Conservation (phyloP, 2,797 vertebrate species). For the Halcyon badia region DNA sequence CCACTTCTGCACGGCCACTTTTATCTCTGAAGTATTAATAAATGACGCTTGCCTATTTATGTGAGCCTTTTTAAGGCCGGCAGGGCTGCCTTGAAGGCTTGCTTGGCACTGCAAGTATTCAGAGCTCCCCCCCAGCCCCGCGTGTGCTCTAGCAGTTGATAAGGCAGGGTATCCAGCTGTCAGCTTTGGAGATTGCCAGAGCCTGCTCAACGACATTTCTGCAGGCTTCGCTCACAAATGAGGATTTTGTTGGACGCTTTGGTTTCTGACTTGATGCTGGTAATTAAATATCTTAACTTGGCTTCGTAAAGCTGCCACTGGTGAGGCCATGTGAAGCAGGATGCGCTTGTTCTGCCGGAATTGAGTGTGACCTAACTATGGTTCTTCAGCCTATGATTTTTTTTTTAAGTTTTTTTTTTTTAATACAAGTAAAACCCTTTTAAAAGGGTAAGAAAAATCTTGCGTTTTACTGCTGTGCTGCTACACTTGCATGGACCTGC, state of each 20-base stretch:
- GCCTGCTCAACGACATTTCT: constrained; percentile 62
- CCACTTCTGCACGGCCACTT: neutral
- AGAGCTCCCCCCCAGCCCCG: neutral
- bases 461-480: neutral
- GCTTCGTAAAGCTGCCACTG: constrained; percentile 38
- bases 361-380: neutral
- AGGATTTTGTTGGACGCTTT: constrained; percentile 50
- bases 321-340: constrained; percentile 21
- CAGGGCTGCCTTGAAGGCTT: neutral
- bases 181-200: constrained; percentile 59
- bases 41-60: constrained; percentile 40
- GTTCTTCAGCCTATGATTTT: neutral
- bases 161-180: constrained; percentile 69
- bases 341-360: constrained; percentile 30
- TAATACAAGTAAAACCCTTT: neutral
- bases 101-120: constrained; percentile 30
- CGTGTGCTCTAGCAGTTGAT: constrained; percentile 11
- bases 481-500: constrained; percentile 24
- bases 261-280: constrained; percentile 54
- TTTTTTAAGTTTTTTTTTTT: neutral
- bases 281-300: constrained; percentile 54
- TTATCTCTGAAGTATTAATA: constrained; percentile 62
- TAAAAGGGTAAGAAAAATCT: neutral
- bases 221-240: constrained; percentile 3
- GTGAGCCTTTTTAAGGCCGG: constrained; percentile 9